Evolutionary conservation across 2,797 vertebrate genomes (phyloP).

Genomic region (Cossypha polioptera): DNA sequence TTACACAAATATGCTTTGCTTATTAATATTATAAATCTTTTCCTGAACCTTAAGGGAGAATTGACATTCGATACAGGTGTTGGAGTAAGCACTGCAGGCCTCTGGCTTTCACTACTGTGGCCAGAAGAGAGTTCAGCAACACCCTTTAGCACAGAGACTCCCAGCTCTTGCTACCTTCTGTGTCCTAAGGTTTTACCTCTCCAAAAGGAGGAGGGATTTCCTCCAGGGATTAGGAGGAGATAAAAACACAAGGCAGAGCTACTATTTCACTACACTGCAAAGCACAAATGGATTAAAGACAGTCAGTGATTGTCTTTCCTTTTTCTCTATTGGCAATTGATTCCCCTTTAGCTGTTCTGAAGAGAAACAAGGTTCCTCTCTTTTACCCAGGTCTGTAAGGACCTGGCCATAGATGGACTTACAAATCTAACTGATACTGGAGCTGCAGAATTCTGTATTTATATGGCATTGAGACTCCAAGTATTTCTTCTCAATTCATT

Average conservation of each 20-base stretch:
- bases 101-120: conserved; percentile 1
- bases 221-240: conserved; percentile 67
- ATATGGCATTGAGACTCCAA: not conserved
- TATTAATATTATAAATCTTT: not conserved
- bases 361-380: not conserved
- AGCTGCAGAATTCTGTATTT: not conserved
- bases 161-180: conserved; percentile 53
- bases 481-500: not conserved
- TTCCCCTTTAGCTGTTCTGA: not conserved
- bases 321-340: not conserved
- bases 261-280: conserved; percentile 64
- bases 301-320: not conserved
- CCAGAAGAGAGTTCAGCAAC: conserved; percentile 69
- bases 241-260: conserved; percentile 47
- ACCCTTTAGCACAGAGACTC: conserved; percentile 51
- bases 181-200: conserved; percentile 61
- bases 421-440: not conserved
- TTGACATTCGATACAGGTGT: conserved; percentile 57
- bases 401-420: not conserved
- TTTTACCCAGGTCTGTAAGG: not conserved
- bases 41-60: conserved; percentile 25
- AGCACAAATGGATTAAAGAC: conserved; percentile 5
- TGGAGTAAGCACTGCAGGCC: conserved; percentile 44
- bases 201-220: conserved; percentile 75
- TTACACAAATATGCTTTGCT: conserved; percentile 56